Evolutionary conservation across 2,797 vertebrate species (phyloP).

Genomic region (Peromyscus nudipes): DNA sequence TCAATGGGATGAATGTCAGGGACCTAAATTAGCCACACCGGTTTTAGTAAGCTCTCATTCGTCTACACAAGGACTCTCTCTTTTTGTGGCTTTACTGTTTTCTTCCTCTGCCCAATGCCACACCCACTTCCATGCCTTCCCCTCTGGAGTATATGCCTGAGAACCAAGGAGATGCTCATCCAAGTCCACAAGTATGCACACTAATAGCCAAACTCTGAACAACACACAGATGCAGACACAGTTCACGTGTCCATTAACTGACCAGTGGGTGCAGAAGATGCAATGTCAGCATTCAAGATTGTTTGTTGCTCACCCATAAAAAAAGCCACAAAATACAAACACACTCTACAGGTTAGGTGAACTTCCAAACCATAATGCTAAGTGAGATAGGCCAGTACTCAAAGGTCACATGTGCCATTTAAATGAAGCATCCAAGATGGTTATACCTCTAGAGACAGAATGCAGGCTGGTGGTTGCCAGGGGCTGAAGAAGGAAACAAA

Average conservation of each 20-base stretch:
- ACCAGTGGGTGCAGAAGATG: background rate
- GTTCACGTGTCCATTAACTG: background rate
- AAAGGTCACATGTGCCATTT: background rate
- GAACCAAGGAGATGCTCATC: conserved; percentile 10
- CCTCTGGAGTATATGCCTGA: background rate
- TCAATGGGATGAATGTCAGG: background rate
- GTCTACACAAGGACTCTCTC: background rate
- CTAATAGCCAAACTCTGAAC: background rate
- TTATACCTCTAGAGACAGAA: background rate
- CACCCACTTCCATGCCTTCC: background rate
- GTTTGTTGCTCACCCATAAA: background rate
- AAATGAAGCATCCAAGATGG: background rate
- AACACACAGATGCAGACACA: background rate
- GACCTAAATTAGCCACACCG: background rate
- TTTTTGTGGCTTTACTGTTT: background rate
- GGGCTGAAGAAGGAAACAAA: background rate
- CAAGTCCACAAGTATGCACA: background rate
- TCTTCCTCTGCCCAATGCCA: background rate
- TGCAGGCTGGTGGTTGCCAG: background rate
- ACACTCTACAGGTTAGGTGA: background rate
- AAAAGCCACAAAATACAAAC: background rate
- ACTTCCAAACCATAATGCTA: background rate
- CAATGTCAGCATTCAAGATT: background rate
- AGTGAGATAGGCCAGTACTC: background rate
- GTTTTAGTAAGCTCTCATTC: background rate